Percentiles rank a stretch among this genome's conserved stretches.
Conservation (phyloP, 2,113 vertebrate species). For the Alectura lathami region DNA sequence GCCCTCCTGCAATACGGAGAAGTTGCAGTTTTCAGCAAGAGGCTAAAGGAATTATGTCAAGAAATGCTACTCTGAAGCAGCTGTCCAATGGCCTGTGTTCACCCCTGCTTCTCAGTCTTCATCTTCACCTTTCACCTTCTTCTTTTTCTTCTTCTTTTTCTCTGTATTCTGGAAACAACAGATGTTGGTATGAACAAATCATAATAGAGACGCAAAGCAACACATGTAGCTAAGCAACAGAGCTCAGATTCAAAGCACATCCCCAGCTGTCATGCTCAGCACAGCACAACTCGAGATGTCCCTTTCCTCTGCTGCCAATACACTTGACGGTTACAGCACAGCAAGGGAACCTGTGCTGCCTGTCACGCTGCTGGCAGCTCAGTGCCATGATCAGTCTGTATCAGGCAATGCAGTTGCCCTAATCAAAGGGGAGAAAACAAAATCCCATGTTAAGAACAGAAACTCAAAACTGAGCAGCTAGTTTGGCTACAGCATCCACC, state of each 20-base stretch:
- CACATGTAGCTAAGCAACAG: neutral
- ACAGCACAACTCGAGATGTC: neutral
- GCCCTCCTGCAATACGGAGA: neutral
- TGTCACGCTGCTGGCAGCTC: neutral
- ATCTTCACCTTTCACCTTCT: slow-evolving; percentile 72
- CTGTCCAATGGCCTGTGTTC: neutral
- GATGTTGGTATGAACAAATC: neutral
- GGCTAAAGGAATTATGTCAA: neutral
- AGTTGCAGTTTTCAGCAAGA: slow-evolving; percentile 3
- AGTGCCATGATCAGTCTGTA: neutral
- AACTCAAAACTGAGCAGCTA: neutral
- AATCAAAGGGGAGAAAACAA: neutral
- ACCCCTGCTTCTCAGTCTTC: slow-evolving; percentile 43
- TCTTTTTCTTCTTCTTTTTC: slow-evolving; percentile 88
- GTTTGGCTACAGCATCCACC: neutral
- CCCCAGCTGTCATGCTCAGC: neutral
- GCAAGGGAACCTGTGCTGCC: neutral
- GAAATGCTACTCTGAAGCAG: neutral
- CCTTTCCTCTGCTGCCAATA: neutral
- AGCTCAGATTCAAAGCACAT: neutral
- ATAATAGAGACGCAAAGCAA: neutral
- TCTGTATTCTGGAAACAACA: slow-evolving; percentile 81
- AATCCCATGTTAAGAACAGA: neutral
- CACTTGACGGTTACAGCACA: rapidly evolving
- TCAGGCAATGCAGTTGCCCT: neutral